These are phyloP conservation scores for Chouioia cunea DNA, from an alignment of 2,888 invertebrate genomes.

Conservation along the genomic window DNA sequence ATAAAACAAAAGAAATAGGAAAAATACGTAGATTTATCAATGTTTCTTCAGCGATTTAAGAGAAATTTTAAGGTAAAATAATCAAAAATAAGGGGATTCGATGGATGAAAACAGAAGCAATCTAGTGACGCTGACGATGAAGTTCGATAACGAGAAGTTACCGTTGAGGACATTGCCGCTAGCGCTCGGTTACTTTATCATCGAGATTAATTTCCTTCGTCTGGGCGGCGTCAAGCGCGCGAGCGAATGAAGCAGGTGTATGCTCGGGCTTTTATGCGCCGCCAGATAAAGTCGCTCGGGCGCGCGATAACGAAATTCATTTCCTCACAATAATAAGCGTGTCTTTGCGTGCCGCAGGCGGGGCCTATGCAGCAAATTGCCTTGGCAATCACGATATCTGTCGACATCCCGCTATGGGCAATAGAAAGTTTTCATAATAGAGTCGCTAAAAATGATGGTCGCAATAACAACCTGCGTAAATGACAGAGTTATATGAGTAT, in stretches of 20 bases:
- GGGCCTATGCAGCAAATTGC: slow-evolving; percentile 15
- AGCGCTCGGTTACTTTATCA: slow-evolving; percentile 26
- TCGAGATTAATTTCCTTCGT: slow-evolving; percentile 52
- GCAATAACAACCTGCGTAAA: no score
- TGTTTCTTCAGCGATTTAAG: no score
- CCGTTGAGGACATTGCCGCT: slow-evolving; percentile 50
- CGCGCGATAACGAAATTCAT: slow-evolving; percentile 55
- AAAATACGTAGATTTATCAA: no score
- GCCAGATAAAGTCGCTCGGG: slow-evolving; percentile 36
- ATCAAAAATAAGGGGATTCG: no score
- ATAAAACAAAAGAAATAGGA: no score
- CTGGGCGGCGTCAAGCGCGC: slow-evolving; percentile 10
- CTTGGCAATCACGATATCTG: slow-evolving; percentile 22
- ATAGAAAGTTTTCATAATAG: no score
- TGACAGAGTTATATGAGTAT: no score
- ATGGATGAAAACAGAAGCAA: no score
- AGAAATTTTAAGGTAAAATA: no score
- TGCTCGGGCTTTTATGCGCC: slow-evolving; percentile 11
- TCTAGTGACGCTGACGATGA: no score
- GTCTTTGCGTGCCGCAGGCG: slow-evolving; percentile 51
- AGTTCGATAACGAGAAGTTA: slow-evolving; percentile 8
- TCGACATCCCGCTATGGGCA: not conserved
- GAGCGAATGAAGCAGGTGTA: slow-evolving; percentile 17
- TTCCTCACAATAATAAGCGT: slow-evolving; percentile 53
- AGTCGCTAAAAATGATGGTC: no score